Evolutionary conservation across 2,113 vertebrate genomes (phyloP).

Genomic region (Pseudorhombus dupliciocellatus): DNA sequence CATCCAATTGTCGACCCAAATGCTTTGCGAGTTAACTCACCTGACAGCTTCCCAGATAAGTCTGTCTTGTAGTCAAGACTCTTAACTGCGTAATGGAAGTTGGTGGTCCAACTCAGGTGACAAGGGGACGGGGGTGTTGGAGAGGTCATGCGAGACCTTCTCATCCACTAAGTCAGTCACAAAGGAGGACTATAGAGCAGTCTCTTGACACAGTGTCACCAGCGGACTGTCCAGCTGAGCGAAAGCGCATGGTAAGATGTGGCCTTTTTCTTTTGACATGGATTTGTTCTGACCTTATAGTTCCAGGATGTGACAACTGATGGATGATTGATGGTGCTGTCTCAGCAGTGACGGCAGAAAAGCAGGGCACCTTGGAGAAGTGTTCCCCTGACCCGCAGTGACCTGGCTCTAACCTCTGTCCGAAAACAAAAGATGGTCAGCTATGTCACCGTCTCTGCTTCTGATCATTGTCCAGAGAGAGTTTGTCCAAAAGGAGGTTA

Average conservation of each 20-base stretch:
- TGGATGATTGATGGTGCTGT: constrained; percentile 80
- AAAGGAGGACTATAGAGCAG: constrained; percentile 64
- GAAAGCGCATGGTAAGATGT: constrained; percentile 73
- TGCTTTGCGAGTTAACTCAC: constrained; percentile 75
- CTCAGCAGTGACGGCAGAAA: constrained; percentile 68
- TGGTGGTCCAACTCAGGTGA: constrained; percentile 77
- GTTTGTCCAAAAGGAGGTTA: too few species aligned
- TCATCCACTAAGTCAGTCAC: constrained; percentile 68
- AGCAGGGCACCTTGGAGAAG: constrained; percentile 59
- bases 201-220: constrained; percentile 77
- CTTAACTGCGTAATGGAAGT: constrained; percentile 70
- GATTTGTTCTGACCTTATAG: constrained; percentile 75
- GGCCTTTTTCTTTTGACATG: constrained; percentile 76
- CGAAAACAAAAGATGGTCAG: constrained; percentile 55
- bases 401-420: constrained; percentile 52
- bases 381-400: constrained; percentile 61
- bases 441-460: constrained; percentile 13
- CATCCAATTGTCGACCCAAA: constrained; percentile 72
- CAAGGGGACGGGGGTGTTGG: constrained; percentile 63
- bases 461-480: neutral
- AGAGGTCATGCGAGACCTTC: constrained; percentile 70
- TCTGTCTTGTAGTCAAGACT: constrained; percentile 72
- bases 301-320: constrained; percentile 79
- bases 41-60: constrained; percentile 79
- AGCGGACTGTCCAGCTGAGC: constrained; percentile 73